Conservation (phyloP, 2,888 invertebrate species). For the Drosophila kokeensis region DNA sequence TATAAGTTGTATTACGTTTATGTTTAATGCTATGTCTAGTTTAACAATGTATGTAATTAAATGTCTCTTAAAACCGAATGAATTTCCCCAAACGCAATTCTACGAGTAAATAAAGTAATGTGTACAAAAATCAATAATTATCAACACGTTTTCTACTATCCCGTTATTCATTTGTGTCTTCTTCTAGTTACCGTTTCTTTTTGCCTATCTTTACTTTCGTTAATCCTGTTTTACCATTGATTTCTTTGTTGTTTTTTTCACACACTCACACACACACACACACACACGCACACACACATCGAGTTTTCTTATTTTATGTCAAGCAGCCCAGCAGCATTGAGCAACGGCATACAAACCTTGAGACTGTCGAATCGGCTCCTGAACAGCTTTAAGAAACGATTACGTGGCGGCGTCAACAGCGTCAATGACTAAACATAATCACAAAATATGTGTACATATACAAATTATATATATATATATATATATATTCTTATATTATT, state of each 20-base stretch:
- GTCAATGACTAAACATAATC: conserved; percentile 17
- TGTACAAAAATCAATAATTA: conserved; percentile 45
- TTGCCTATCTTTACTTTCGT: not conserved
- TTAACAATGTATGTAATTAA: conserved; percentile 56
- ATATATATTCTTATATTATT: not conserved
- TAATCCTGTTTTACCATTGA: not conserved
- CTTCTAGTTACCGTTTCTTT: not conserved
- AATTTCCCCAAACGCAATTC: conserved; percentile 28
- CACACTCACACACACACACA: not conserved
- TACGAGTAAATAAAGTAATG: conserved; percentile 55
- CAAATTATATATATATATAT: not conserved
- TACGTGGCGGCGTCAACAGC: conserved; percentile 33
- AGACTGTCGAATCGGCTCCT: conserved; percentile 73
- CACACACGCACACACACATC: not conserved
- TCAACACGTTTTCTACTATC: conserved; percentile 12
- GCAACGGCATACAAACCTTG: conserved; percentile 54
- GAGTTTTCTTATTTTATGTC: conserved; percentile 31
- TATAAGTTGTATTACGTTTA: conserved; percentile 65
- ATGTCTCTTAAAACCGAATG: conserved; percentile 52
- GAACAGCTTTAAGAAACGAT: conserved; percentile 74
- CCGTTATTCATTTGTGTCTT: conserved; percentile 6
- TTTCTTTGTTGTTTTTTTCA: not conserved
- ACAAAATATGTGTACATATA: conserved; percentile 10
- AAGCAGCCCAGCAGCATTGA: conserved; percentile 33
- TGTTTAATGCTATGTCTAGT: conserved; percentile 67